Percentiles rank a stretch among this genome's conserved stretches.
phyloP scores from a whole-genome alignment of 2,888 invertebrate species.

The Pristionchus fissidentatus region DNA sequence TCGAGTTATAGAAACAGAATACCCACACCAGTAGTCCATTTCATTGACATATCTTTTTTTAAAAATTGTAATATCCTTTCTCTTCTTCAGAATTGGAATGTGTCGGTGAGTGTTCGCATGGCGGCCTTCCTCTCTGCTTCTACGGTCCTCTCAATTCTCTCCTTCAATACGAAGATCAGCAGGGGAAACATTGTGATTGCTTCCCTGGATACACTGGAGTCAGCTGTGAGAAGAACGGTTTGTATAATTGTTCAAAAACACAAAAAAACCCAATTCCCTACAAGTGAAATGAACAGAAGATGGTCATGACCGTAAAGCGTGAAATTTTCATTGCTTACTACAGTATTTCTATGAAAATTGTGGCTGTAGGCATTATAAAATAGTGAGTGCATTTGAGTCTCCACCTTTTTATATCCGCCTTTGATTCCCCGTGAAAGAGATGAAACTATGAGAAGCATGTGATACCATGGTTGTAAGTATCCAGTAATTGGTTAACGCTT shows the following conservation, averaged over 20 bases:
- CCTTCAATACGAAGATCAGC: constrained; percentile 60
- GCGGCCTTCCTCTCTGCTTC: constrained; percentile 71
- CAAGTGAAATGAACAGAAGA: background rate
- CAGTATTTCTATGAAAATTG: no score
- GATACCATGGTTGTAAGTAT: background rate
- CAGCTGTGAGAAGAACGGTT: constrained; percentile 47
- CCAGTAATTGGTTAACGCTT: constrained; percentile 30
- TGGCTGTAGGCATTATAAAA: no score
- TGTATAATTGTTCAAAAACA: background rate
- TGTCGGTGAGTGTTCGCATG: constrained; percentile 67
- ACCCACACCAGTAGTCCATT: no score
- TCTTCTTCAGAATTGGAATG: constrained; percentile 66
- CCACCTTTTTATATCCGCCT: no score
- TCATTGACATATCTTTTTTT: no score
- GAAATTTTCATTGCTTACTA: no score
- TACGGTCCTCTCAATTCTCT: constrained; percentile 61
- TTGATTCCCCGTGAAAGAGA: no score
- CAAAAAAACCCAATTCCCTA: background rate
- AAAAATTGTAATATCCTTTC: background rate
- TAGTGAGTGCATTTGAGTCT: no score
- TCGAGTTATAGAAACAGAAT: no score
- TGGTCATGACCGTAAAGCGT: no score
- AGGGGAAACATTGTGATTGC: constrained; percentile 70
- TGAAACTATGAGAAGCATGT: no score
- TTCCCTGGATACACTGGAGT: constrained; percentile 70